phyloP scores from a whole-genome alignment of 2,888 invertebrate genomes.

The Elegia similella region DNA sequence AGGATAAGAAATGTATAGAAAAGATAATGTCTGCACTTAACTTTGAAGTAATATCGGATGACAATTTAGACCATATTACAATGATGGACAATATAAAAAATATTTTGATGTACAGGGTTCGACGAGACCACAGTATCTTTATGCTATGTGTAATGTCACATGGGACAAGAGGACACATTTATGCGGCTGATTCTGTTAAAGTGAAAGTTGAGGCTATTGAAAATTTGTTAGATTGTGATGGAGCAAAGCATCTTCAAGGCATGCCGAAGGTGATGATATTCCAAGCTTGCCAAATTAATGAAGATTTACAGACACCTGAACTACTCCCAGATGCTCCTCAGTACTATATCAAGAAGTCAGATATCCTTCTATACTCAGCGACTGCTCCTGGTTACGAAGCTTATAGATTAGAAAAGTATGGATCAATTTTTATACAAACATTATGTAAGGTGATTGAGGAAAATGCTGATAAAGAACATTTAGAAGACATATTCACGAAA shows the following conservation, averaged over 20 bases:
- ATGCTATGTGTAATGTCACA: conserved; percentile 71
- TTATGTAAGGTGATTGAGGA: conserved; percentile 51
- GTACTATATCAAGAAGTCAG: conserved; percentile 51
- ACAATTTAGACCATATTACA: conserved; percentile 52
- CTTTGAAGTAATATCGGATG: conserved; percentile 53
- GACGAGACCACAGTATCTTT: conserved; percentile 60
- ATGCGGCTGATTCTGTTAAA: conserved; percentile 66
- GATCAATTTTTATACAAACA: conserved; percentile 67
- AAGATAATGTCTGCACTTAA: conserved; percentile 59
- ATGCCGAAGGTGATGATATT: conserved; percentile 68
- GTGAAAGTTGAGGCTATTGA: conserved; percentile 66
- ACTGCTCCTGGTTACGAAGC: conserved; percentile 70
- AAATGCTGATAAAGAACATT: conserved; percentile 47
- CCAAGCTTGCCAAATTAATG: conserved; percentile 65
- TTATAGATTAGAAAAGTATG: conserved; percentile 53
- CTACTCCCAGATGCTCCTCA: conserved; percentile 51
- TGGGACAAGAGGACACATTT: conserved; percentile 66
- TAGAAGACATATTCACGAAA: conserved; percentile 63
- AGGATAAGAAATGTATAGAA: conserved; percentile 51
- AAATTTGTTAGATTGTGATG: conserved; percentile 58
- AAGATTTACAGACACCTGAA: conserved; percentile 35
- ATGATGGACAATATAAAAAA: conserved; percentile 56
- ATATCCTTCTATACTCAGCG: conserved; percentile 69
- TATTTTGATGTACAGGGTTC: conserved; percentile 46
- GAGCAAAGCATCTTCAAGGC: conserved; percentile 44